These are phyloP conservation scores for Cydia amplana DNA, from an alignment of 1,140 invertebrate species.

Conservation along the genomic window DNA sequence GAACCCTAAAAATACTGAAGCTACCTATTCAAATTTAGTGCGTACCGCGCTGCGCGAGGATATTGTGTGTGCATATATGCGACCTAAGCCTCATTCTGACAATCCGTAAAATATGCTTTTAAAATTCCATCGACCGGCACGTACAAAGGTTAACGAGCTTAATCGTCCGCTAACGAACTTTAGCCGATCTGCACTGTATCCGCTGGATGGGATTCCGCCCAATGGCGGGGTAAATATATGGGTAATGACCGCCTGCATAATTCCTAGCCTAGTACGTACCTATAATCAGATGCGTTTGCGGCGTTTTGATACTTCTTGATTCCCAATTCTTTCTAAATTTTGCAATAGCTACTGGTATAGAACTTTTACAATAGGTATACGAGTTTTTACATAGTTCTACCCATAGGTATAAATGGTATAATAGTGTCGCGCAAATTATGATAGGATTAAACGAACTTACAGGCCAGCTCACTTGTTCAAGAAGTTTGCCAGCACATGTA, in stretches of 20 bases:
- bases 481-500: too few relatives aligned
- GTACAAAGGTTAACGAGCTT: slow-evolving; percentile 40
- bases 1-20: neutral
- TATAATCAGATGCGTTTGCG: neutral
- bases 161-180: slow-evolving; percentile 42
- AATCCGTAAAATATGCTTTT: neutral
- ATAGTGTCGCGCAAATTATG: too few relatives aligned
- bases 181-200: slow-evolving; percentile 7
- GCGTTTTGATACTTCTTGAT: too few relatives aligned
- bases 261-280: neutral
- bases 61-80: neutral
- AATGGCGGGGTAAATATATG: neutral
- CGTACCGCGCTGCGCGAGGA: neutral
- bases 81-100: neutral
- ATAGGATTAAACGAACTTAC: too few relatives aligned
- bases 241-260: neutral
- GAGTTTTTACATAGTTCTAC: too few relatives aligned
- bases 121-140: neutral
- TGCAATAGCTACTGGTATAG: too few relatives aligned
- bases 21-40: neutral
- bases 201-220: neutral
- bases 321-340: too few relatives aligned
- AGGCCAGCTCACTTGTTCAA: too few relatives aligned
- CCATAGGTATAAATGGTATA: too few relatives aligned
- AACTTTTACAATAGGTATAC: too few relatives aligned